Base-by-base conservation (phyloP, 2,797 vertebrate species). In the Paedocypris micromegethes region DNA sequence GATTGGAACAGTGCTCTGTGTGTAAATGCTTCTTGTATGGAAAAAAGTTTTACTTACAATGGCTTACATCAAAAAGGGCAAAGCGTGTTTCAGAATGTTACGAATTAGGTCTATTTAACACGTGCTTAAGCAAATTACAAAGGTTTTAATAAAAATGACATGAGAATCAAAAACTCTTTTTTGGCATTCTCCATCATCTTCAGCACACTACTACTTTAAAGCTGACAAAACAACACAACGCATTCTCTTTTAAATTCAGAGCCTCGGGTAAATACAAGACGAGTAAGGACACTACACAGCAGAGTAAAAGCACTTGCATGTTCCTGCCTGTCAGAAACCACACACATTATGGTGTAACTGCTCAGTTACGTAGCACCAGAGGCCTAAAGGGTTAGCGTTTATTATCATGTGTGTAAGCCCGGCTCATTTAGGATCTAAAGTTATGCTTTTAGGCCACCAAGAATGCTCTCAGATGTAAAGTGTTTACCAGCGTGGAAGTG, bases 391-490 rank as follows among this genome's bases (percentile, higher is more conserved):
- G 60, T 66, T 46, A 72, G 2, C 48, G 45, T 38, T 51, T 8
- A 51, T 44, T 6, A 23, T 69, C 47, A 47, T 64, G 39, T 60
- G 56, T 40, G 47, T 45, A 6, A 56, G 5, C 60, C 57, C 8
- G 56, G 7, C 39, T 65, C 43, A 58, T 52, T 53, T 52, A 41
- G 39, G 1, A 52, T 47, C 8, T 23, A 41, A 7, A 44, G 38
- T 44, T 9, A 67, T n/a, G 43, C 9, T 3, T 60, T 58, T 8
- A 23, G 62, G 50, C 9, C 53, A 5, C 39, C 4, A 41, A 2
- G 2, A 60, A 45, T 69, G 75, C 68, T 65, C 52, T 62, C 69
- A 51, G 41, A 64, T 72, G 69, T 65, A 51, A 77, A 72, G 60
- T 42, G 8, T 48, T 70, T 58, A 44, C 42, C n/a, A 44, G 55